A percentile compares a stretch with the other conserved stretches of the same genome.
Conservation (phyloP, 1,140 invertebrate genomes). For the Caenorhabditis inopinata region DNA sequence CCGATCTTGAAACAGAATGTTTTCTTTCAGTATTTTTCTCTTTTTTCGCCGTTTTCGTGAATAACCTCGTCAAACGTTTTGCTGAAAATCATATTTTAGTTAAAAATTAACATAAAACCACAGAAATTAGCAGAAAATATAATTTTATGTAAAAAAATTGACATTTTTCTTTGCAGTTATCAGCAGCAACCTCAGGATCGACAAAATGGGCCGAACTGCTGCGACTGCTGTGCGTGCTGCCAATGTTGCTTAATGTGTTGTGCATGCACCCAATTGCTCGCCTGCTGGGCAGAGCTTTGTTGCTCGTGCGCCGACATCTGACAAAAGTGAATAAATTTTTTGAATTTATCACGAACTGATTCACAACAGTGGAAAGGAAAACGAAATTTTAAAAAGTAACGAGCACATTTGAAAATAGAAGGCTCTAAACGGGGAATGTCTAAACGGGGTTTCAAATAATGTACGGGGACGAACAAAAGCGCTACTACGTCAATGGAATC, state of each 20-base stretch:
- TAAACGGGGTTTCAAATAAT: too few relatives aligned
- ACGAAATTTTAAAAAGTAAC: background rate
- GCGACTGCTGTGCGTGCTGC: background rate
- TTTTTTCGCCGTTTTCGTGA: too few relatives aligned
- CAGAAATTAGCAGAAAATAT: too few relatives aligned
- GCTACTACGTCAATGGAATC: background rate
- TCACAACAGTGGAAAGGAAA: background rate
- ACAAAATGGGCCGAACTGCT: background rate
- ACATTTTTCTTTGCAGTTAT: too few relatives aligned
- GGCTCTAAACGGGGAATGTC: slow-evolving; percentile 19
- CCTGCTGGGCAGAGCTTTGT: slow-evolving; percentile 4
- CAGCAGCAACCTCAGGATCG: background rate
- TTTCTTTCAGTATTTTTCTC: too few relatives aligned
- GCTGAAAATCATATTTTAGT: too few relatives aligned
- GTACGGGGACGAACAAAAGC: slow-evolving; percentile 1
- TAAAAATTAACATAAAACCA: too few relatives aligned
- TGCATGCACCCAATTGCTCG: background rate
- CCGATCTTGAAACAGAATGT: too few relatives aligned
- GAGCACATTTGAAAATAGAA: background rate
- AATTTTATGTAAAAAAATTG: too few relatives aligned
- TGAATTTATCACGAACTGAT: background rate
- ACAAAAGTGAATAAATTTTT: too few relatives aligned
- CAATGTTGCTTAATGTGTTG: slow-evolving; percentile 12
- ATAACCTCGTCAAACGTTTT: too few relatives aligned
- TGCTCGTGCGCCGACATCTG: too few relatives aligned